These are phyloP conservation scores for Margaritifera margaritifera DNA, from an alignment of 2,888 invertebrate species.

Conservation along the genomic window DNA sequence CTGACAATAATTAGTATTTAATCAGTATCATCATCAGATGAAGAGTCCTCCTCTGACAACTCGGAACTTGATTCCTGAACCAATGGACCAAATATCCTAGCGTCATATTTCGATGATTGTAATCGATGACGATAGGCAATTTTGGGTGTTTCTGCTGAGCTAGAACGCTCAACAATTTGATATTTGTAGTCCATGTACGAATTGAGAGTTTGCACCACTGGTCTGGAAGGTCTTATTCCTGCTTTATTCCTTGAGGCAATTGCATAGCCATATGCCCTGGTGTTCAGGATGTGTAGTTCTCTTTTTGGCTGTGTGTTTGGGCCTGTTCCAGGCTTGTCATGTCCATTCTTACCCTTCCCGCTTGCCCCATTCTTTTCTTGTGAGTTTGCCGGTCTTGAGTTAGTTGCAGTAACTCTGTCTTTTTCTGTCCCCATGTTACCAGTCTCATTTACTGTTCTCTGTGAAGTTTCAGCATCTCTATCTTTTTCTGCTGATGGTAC, in stretches of 20 bases:
- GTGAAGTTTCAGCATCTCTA: neutral
- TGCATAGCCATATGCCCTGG: constrained; percentile 42
- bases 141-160: constrained; percentile 42
- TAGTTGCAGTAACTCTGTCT: neutral
- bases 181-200: constrained; percentile 21
- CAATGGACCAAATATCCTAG: constrained; percentile 30
- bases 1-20: too few relatives aligned
- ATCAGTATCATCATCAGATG: constrained; percentile 10
- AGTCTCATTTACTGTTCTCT: neutral
- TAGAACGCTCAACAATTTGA: constrained; percentile 25
- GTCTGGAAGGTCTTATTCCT: constrained; percentile 29
- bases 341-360: neutral
- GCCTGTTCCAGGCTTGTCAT: constrained; percentile 14
- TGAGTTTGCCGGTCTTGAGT: neutral
- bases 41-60: constrained; percentile 17
- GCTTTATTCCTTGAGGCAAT: constrained; percentile 17
- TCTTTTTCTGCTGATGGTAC: constrained; percentile 2
- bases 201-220: constrained; percentile 26
- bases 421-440: constrained; percentile 1
- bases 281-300: constrained; percentile 30
- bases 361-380: neutral
- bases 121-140: constrained; percentile 41
- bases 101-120: constrained; percentile 28
- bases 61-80: constrained; percentile 11
- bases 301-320: constrained; percentile 11